These are phyloP conservation scores for Serinus canaria DNA, from an alignment of 2,113 vertebrate genomes.

Conservation along the genomic window DNA sequence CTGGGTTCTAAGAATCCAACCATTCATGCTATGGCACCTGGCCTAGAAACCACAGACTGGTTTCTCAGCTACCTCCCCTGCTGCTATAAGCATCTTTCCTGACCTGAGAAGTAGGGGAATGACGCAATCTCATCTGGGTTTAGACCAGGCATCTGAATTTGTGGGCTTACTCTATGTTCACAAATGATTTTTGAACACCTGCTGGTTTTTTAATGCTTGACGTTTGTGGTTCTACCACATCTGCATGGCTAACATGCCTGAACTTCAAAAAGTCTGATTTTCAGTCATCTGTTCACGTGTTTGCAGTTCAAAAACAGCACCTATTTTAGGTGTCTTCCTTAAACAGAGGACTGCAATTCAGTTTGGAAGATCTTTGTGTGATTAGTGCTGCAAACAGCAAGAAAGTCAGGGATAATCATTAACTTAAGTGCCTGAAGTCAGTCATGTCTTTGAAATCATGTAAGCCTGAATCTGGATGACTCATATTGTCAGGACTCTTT, in stretches of 20 bases:
- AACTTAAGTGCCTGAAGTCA: not conserved
- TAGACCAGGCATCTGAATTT: not conserved
- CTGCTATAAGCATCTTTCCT: not conserved
- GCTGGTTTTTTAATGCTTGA: not conserved
- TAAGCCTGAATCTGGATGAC: not conserved
- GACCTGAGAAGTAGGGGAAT: not conserved
- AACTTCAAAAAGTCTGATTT: not conserved
- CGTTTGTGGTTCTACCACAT: not conserved
- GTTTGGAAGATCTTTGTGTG: not conserved
- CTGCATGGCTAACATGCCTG: not conserved
- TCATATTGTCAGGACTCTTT: not conserved
- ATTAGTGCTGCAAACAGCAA: not conserved
- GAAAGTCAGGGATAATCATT: not conserved
- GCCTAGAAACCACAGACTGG: not conserved
- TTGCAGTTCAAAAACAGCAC: rapidly evolving
- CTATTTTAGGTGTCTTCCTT: not conserved
- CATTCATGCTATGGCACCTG: not conserved
- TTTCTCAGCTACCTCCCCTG: not conserved
- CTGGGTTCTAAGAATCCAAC: not conserved
- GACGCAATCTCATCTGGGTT: not conserved
- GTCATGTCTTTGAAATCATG: not conserved
- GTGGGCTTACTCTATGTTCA: not conserved
- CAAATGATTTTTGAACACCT: not conserved
- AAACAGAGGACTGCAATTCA: not conserved
- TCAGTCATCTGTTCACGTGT: not conserved